A percentile compares a stretch with the other conserved stretches of the same genome.
These are phyloP conservation scores for Drusus annulatus DNA, from an alignment of 1,140 invertebrate genomes.

Conservation along the genomic window DNA sequence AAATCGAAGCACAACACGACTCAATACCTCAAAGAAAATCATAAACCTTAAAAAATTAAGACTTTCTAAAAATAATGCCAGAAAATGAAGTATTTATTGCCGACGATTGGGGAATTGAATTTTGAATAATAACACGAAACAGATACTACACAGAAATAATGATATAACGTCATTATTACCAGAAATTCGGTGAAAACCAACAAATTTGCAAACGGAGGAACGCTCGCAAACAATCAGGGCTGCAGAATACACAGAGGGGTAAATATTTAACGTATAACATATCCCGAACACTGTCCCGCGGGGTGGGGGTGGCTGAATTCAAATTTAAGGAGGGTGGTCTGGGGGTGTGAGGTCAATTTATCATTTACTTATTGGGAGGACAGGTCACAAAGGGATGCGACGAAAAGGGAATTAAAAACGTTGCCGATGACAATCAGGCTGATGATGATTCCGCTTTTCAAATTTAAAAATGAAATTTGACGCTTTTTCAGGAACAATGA, in stretches of 20 bases:
- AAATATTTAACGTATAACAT: constrained; percentile 32
- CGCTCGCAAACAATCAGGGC: constrained; percentile 27
- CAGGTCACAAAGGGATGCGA: constrained; percentile 12
- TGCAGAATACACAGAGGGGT: constrained; percentile 11
- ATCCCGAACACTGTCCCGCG: neutral
- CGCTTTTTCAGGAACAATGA: neutral
- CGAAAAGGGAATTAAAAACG: constrained; percentile 11
- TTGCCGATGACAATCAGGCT: neutral
- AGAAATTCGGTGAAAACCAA: no score
- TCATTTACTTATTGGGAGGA: constrained; percentile 33
- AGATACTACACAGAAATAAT: no score
- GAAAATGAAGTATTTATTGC: no score
- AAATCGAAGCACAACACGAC: no score
- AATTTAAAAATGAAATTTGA: neutral
- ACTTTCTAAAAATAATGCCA: no score
- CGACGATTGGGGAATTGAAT: no score
- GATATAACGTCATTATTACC: no score
- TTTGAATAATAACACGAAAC: no score
- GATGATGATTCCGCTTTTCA: neutral
- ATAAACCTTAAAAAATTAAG: no score
- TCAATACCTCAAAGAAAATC: no score
- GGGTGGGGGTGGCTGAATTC: neutral
- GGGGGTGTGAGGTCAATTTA: constrained; percentile 12
- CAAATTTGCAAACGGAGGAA: constrained; percentile 22
- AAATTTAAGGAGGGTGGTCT: neutral